These are phyloP conservation scores for Nomada ferruginata DNA, from an alignment of 2,888 invertebrate species.

Conservation along the genomic window DNA sequence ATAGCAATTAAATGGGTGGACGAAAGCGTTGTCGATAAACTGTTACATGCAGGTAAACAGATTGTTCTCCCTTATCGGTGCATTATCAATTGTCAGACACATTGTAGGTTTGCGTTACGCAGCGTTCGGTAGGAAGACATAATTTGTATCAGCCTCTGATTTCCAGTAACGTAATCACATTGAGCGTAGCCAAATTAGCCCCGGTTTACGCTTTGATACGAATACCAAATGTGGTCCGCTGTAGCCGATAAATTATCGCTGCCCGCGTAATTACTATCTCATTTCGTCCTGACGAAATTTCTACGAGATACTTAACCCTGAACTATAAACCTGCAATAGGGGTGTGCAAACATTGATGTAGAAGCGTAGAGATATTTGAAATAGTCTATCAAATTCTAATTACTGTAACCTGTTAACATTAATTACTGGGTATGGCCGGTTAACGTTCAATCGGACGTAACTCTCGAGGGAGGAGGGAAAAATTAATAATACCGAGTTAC, in stretches of 20 bases:
- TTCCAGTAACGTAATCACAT: slow-evolving; percentile 69
- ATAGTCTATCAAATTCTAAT: too few relatives aligned
- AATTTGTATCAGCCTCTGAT: slow-evolving; percentile 69
- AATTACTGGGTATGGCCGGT: too few relatives aligned
- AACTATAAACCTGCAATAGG: background rate
- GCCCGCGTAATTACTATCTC: slow-evolving; percentile 37
- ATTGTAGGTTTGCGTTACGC: slow-evolving; percentile 11
- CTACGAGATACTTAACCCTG: slow-evolving; percentile 24
- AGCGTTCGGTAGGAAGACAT: slow-evolving; percentile 37
- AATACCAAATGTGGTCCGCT: slow-evolving; percentile 61
- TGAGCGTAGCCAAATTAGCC: slow-evolving; percentile 71
- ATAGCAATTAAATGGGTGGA: background rate
- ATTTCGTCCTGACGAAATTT: slow-evolving; percentile 21
- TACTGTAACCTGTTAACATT: too few relatives aligned
- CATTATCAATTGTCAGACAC: slow-evolving; percentile 37
- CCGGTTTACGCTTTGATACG: slow-evolving; percentile 72
- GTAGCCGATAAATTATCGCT: slow-evolving; percentile 70
- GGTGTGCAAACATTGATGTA: background rate
- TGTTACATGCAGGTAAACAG: slow-evolving; percentile 14
- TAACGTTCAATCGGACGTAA: too few relatives aligned
- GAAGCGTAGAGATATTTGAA: background rate
- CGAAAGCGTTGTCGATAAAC: background rate
- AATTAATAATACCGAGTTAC: too few relatives aligned
- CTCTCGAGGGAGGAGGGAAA: too few relatives aligned
- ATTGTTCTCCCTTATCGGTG: slow-evolving; percentile 30